Conservation (phyloP, 2,888 invertebrate genomes). For the Electrophaes corylata region DNA sequence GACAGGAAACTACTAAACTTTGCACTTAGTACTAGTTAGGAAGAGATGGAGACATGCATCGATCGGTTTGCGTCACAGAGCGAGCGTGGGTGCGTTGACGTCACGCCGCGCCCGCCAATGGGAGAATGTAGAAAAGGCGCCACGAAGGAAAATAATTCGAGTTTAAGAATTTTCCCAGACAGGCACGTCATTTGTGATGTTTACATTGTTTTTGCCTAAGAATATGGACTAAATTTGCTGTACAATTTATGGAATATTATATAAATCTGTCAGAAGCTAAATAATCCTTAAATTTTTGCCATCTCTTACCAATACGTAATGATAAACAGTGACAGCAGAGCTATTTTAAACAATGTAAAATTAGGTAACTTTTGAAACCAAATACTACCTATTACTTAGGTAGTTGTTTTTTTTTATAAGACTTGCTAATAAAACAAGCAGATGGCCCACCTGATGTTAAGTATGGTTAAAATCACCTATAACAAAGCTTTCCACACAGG, state of each 20-base stretch:
- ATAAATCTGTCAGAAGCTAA: neutral
- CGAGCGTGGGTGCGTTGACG: constrained; percentile 82
- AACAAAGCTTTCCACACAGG: too few species aligned
- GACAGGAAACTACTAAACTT: constrained; percentile 37
- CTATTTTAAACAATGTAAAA: too few species aligned
- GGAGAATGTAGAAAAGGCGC: constrained; percentile 67
- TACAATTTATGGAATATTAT: neutral
- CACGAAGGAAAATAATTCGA: constrained; percentile 62
- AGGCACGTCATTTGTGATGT: constrained; percentile 18
- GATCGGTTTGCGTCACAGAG: constrained; percentile 81
- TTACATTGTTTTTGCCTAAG: constrained; percentile 13
- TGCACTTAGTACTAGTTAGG: constrained; percentile 39
- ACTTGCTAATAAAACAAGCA: too few species aligned
- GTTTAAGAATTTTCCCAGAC: constrained; percentile 42
- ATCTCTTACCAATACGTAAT: too few species aligned
- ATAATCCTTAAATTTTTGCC: too few species aligned
- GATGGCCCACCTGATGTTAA: too few species aligned
- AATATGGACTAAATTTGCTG: neutral
- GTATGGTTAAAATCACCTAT: too few species aligned
- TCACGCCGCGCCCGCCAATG: constrained; percentile 73
- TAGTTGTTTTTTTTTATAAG: too few species aligned
- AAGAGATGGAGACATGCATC: constrained; percentile 60
- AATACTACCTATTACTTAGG: too few species aligned
- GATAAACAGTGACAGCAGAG: too few species aligned
- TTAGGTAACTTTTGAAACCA: too few species aligned